Evolutionary conservation across 2,113 vertebrate species (phyloP), one percentile per base, ranked within the genome.

Genomic region (Ia io): DNA sequence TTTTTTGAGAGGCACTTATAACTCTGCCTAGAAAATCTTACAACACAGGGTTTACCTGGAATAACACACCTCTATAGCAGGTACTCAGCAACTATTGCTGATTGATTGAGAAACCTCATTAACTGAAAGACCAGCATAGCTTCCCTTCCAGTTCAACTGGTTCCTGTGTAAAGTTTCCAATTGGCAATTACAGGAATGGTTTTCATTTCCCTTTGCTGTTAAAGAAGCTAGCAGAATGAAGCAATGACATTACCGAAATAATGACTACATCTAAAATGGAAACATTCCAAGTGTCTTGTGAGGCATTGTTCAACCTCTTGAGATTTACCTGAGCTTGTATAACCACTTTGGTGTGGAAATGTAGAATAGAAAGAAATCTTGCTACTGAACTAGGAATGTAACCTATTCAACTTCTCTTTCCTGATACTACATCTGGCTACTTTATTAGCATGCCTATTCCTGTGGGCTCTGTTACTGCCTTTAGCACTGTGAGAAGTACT

Each of bases 141-240:
- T 91, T 92, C 61, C 90, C 74, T 92, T 93, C 95, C 84, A 47
- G 71, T 88, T 93, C 53, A 90, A 32, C 88, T 69, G 47, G 77
- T 93, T 96, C 82, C 92, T 83, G 53, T 78, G 77, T 88, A 90
- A 93, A 95, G 84, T 61, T 77, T 18, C 18, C 1, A 74, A 65
- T 85, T 78, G 87, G 88, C 95, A 97, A 92, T 95, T 95, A 95
- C 53, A 93, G 61, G 35, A 97, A 88, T 70, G 61, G 73, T 59
- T 97, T 93, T 85, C 95, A 95, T 95, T 97, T 97, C 95, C 92
- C n/a, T 79, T 90, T 95, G 82, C 88, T 90, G 92, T 95, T 96
- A 96, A 96, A 90, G 88, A 97, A 96, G 90, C 71, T 47, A 67
- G 78, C 53, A 95, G 90, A 88, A 88, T 95, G 96, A 96, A 95